Conservation (phyloP, 2,888 invertebrate genomes). For the Protodeltote pygarga region DNA sequence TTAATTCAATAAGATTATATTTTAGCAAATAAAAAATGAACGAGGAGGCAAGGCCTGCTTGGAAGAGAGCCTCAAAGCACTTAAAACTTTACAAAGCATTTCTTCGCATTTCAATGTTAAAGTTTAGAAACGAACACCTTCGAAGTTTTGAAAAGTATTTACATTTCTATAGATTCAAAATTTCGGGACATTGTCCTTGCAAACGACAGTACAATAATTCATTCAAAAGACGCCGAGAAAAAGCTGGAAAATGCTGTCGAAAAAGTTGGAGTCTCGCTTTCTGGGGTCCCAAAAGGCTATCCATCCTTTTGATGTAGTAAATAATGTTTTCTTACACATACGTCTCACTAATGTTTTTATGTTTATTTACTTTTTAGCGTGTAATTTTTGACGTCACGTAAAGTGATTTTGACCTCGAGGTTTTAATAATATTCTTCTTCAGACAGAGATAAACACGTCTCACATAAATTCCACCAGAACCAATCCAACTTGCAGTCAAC, state of each 20-base stretch:
- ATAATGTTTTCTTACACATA: too few species aligned
- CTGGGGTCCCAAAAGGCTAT: too few species aligned
- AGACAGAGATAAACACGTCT: too few species aligned
- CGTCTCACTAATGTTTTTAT: too few species aligned
- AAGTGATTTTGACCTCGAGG: too few species aligned
- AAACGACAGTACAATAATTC: slow-evolving; percentile 20
- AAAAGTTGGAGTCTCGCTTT: background rate
- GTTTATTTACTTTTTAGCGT: too few species aligned
- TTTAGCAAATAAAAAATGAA: too few species aligned
- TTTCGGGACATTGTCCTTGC: slow-evolving; percentile 17
- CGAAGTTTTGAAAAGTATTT: slow-evolving; percentile 40
- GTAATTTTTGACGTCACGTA: too few species aligned
- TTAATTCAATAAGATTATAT: too few species aligned
- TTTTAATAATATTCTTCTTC: too few species aligned
- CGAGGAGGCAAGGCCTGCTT: background rate
- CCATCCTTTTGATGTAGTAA: background rate
- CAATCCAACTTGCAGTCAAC: background rate
- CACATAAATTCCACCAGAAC: too few species aligned
- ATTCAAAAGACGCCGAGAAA: slow-evolving; percentile 21
- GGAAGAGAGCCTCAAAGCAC: slow-evolving; percentile 25
- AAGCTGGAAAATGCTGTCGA: slow-evolving; percentile 4
- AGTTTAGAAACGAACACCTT: slow-evolving; percentile 38
- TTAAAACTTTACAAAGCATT: slow-evolving; percentile 31
- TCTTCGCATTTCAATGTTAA: slow-evolving; percentile 26
- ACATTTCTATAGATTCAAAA: slow-evolving; percentile 43